A percentile compares a stretch with the other conserved stretches of the same genome.
These are phyloP conservation scores for Nanorana parkeri DNA, from an alignment of 2,113 vertebrate species.

Conservation along the genomic window DNA sequence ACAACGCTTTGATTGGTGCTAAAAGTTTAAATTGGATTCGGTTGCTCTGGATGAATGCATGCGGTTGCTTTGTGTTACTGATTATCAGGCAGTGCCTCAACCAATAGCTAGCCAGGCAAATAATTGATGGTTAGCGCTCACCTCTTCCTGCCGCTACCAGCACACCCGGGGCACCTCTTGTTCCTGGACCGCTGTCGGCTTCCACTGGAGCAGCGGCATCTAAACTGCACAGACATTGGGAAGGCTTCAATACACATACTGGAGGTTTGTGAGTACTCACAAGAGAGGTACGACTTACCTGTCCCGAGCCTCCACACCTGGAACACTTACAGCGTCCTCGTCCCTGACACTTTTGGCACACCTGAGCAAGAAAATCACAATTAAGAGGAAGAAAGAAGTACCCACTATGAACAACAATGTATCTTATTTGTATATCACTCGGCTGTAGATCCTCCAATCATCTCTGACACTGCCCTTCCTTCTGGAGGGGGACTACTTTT, in stretches of 20 bases:
- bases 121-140: not conserved
- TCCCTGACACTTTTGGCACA: conserved; percentile 72
- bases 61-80: no score
- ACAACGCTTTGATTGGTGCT: no score
- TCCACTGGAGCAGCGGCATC: not conserved
- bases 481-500: no score
- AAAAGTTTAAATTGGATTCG: no score
- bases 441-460: no score
- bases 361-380: conserved; percentile 55
- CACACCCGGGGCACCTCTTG: not conserved
- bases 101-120: no score
- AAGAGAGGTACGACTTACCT: conserved; percentile 65
- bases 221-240: not conserved
- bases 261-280: not conserved
- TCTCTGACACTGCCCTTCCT: no score
- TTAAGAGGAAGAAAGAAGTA: no score
- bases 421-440: no score
- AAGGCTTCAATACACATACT: not conserved
- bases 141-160: conserved; percentile 6
- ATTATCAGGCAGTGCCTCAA: no score
- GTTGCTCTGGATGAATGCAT: no score
- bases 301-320: conserved; percentile 70
- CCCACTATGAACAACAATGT: no score
- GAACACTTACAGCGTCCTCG: conserved; percentile 69
- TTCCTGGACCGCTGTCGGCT: conserved; percentile 2